Conservation (phyloP, 2,888 invertebrate species). For the Cephonodes hylas region DNA sequence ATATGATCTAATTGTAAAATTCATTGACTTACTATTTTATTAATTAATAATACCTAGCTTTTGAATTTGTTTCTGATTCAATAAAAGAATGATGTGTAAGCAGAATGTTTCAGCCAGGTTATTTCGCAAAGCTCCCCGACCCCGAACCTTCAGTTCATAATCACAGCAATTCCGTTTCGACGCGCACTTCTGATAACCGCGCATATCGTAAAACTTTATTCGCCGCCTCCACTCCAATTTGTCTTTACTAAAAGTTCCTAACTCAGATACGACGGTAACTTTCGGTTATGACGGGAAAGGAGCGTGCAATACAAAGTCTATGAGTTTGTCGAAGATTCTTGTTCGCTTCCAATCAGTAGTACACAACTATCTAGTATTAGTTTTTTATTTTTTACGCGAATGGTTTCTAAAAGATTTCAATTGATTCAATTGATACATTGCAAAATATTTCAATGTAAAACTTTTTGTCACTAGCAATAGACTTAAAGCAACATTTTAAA, state of each 20-base stretch:
- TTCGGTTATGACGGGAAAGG: slow-evolving; percentile 49
- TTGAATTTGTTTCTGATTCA: too few species aligned
- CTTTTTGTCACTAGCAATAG: too few species aligned
- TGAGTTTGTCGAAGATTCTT: slow-evolving; percentile 8
- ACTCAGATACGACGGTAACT: slow-evolving; percentile 63
- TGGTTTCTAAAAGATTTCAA: too few species aligned
- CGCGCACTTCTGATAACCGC: slow-evolving; percentile 67
- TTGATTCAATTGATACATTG: too few species aligned
- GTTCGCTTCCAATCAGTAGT: neutral
- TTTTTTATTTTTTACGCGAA: too few species aligned
- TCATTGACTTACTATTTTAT: too few species aligned
- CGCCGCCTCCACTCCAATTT: slow-evolving; percentile 68
- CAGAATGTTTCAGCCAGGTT: neutral
- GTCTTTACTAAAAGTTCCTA: slow-evolving; percentile 64
- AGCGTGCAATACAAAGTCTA: slow-evolving; percentile 44
- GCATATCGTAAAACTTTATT: slow-evolving; percentile 75
- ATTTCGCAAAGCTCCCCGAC: neutral
- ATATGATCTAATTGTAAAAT: too few species aligned
- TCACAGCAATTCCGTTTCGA: slow-evolving; percentile 39
- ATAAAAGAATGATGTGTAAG: neutral
- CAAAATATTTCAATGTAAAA: too few species aligned
- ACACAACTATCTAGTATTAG: neutral
- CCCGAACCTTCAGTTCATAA: neutral
- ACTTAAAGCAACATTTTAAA: too few species aligned
- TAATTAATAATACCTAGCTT: too few species aligned